Base-by-base conservation (phyloP, 2,113 vertebrate genomes). In the Poeciliopsis turrubarensis region DNA sequence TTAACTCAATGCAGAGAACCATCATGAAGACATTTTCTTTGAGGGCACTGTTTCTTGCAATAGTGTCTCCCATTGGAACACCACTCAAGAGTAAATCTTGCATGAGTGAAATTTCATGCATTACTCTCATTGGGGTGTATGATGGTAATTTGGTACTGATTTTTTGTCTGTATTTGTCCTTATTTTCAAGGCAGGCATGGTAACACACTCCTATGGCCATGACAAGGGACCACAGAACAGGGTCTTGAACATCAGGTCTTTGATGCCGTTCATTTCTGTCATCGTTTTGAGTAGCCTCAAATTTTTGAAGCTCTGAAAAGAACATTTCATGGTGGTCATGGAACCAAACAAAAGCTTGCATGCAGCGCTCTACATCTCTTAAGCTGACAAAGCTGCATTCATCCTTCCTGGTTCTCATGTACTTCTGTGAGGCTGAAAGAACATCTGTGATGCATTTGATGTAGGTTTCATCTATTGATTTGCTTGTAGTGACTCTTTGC, bases 21-120 rank as follows among this genome's bases (percentile, higher is more conserved):
- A 99, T 99, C 97, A 99, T 99, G 87, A 99, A 99, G 73, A 99
- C 94, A 0, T 99, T 99, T 86, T 99, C 98, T 85, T 97, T 98
- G 77, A 99, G 89, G 7, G 98, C 98, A 86, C 89, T 72, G 89
- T 99, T 99, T 88, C 81, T 95, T 66, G 98, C 98, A 68, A 99
- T 97, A 17, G 96, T 97, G 22, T 95, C 92, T 37, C 93, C 93
- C 81, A 98, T 89, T 0, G 93, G 93, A 3, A 96, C 94, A 0
- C 95, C 95, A 27, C 78, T 94, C 65, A 99, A 90, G 32, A 99
- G 96, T 1, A 98, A 92, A 82, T 97, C 97, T 77, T 99, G 98
- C 82, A 94, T 90, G 10, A 89, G 77, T 0, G 89, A 92, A 70
- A 99, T 96, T 85, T 97, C 96, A 3, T 95, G 93, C 87, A 96